Conservation (phyloP, 2,797 vertebrate genomes). For the Microctenopoma stevenorrisi region DNA sequence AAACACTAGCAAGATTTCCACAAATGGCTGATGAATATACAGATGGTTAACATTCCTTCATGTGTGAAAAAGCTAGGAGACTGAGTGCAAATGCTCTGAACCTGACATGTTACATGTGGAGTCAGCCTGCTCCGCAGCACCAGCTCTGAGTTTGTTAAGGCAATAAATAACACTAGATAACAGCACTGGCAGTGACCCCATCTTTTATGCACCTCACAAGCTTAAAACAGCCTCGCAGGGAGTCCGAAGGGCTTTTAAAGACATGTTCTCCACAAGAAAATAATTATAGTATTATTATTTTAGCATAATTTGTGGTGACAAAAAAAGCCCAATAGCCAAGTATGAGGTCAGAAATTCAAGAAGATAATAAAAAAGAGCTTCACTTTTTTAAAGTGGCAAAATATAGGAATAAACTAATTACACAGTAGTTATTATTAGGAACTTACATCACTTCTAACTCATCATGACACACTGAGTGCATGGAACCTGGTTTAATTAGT, state of each 20-base stretch:
- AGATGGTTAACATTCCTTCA: conserved; percentile 3
- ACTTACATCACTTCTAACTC: conserved; percentile 26
- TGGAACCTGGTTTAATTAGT: conserved; percentile 18
- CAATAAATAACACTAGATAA: conserved; percentile 22
- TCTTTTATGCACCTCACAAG: conserved; percentile 53
- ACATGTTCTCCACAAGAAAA: conserved; percentile 51
- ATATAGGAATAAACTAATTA: conserved; percentile 3
- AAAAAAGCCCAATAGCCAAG: conserved; percentile 11
- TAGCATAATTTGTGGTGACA: conserved; percentile 11
- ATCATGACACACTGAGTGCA: conserved; percentile 3
- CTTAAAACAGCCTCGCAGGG: conserved; percentile 44
- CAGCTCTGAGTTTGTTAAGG: conserved; percentile 9
- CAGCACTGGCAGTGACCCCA: conserved; percentile 39
- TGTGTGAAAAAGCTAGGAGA: conserved; percentile 23
- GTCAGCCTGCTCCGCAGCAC: conserved; percentile 17
- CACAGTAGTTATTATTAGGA: neutral
- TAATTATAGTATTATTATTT: conserved; percentile 27
- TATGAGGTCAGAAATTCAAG: conserved; percentile 3
- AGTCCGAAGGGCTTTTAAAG: conserved; percentile 24
- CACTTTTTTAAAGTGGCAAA: neutral
- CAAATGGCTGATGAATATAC: too few relatives aligned
- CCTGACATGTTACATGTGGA: conserved; percentile 2
- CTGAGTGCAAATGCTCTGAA: conserved; percentile 16
- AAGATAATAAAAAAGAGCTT: conserved; percentile 18
- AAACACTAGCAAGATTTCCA: neutral